phyloP scores from a whole-genome alignment of 2,797 vertebrate genomes.

The Brotula barbata region DNA sequence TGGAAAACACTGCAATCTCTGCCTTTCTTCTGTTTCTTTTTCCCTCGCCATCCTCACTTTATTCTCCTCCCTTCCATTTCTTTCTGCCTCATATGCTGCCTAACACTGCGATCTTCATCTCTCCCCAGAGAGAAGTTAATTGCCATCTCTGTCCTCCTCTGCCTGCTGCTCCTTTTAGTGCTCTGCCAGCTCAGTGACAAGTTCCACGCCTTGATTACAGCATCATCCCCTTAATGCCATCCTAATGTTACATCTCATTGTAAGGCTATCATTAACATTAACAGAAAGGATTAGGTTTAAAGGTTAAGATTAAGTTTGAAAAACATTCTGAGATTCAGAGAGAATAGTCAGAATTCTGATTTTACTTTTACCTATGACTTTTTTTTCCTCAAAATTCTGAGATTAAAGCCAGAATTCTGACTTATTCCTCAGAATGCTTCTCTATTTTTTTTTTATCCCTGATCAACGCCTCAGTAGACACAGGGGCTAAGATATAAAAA shows the following conservation, averaged over 20 bases:
- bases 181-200: constrained; percentile 41
- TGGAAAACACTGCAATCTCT: constrained; percentile 28
- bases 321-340: too few relatives aligned
- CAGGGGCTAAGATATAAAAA: too few relatives aligned
- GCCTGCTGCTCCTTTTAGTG: constrained; percentile 29
- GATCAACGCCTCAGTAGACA: too few relatives aligned
- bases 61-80: neutral
- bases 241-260: neutral
- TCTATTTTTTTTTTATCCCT: too few relatives aligned
- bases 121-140: constrained; percentile 53
- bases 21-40: neutral
- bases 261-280: neutral
- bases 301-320: too few relatives aligned
- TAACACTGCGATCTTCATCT: constrained; percentile 46
- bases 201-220: constrained; percentile 10
- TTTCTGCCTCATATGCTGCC: constrained; percentile 18
- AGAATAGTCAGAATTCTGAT: too few relatives aligned
- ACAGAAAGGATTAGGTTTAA: too few relatives aligned
- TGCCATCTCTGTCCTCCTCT: constrained; percentile 43
- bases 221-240: neutral
- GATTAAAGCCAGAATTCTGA: too few relatives aligned
- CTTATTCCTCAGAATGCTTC: too few relatives aligned
- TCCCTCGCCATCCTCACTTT: neutral
- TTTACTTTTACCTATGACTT: too few relatives aligned
- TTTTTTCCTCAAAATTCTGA: too few relatives aligned